Evolutionary conservation across 2,113 vertebrate species (phyloP), one percentile per base, ranked within the genome.

Genomic region (Xenus cinereus): DNA sequence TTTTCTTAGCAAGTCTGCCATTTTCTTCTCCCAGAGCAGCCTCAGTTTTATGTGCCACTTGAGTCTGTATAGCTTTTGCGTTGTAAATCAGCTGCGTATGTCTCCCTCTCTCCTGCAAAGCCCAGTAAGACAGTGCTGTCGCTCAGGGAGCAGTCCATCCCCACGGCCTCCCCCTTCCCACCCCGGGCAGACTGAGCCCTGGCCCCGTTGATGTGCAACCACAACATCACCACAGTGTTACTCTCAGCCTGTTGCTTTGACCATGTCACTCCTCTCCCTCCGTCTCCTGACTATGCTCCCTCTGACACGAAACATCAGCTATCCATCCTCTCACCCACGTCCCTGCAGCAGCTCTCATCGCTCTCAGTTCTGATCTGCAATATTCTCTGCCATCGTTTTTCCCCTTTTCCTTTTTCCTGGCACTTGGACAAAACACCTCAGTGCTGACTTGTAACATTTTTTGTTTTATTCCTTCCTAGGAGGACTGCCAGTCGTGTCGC

Each of bases 341-440:
- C 57, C 63, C 75, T 2, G 0, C 12, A 32, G 67, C 50, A 72
- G 39, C 67, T 88, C 67, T 37, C 60, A 4, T 41, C 28, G 15
- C 59, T 9, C 54, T 43, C 57, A 28, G 62, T 71, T 91, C 51
- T 27, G 23, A 24, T 41, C 69, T 39, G 32, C 48, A 51, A 11
- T 33, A 17, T 16, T n/a, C 74, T 53, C 41, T 81, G 33, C 68
- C 68, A 53, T 39, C 1, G 0, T 51, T 80, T 71, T 39, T 18
- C 22, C 46, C 57, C 54, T 16, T 27, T 7, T 72, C 73, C 73
- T 46, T 69, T 86, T 53, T 64, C 53, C 78, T 77, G 64, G 87
- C 78, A 35, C 56, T 84, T 28, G 68, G 33, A 94, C 69, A 89
- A 46, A 96, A 90, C 92, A 90, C 82, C 87, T 85, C 84, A 54